Conservation (phyloP, 2,797 vertebrate species). For the Coregonus sp. region DNA sequence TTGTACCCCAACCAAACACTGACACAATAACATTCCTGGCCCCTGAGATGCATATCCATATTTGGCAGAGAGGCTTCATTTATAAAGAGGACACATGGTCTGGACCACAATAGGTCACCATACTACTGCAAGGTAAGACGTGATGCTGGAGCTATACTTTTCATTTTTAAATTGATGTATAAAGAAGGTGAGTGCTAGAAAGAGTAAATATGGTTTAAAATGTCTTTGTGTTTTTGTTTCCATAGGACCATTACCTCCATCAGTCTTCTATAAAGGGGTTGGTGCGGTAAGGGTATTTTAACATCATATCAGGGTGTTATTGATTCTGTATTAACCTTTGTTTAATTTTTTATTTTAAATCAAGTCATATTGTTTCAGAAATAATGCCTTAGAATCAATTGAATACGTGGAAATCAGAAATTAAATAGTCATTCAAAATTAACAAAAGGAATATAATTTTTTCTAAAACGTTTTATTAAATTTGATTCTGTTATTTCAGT, state of each 20-base stretch:
- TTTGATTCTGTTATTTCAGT: not conserved
- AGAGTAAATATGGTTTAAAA: conserved; percentile 11
- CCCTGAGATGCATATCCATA: conserved; percentile 68
- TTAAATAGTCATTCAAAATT: not conserved
- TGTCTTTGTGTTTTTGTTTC: conserved; percentile 28
- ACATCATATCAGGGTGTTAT: not conserved
- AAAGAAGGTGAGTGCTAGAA: not conserved
- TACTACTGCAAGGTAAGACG: conserved; percentile 73
- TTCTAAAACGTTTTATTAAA: not conserved
- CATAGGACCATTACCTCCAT: conserved; percentile 52
- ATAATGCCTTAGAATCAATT: not conserved
- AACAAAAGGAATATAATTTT: not conserved
- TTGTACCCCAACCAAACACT: conserved; percentile 48
- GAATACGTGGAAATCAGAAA: not conserved
- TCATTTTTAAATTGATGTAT: not conserved
- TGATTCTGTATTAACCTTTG: not conserved
- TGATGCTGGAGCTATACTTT: not conserved
- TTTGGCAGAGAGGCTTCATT: conserved; percentile 71
- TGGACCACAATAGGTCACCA: conserved; percentile 62
- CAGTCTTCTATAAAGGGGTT: conserved; percentile 37
- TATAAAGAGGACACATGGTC: conserved; percentile 71
- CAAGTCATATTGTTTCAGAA: not conserved
- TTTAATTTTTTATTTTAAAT: not conserved
- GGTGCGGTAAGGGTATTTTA: conserved; percentile 62
- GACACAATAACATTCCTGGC: conserved; percentile 72